Percentiles rank a stretch among this genome's conserved stretches.
Evolutionary conservation across 2,797 vertebrate species (phyloP).

Genomic region (Siniperca scherzeri): DNA sequence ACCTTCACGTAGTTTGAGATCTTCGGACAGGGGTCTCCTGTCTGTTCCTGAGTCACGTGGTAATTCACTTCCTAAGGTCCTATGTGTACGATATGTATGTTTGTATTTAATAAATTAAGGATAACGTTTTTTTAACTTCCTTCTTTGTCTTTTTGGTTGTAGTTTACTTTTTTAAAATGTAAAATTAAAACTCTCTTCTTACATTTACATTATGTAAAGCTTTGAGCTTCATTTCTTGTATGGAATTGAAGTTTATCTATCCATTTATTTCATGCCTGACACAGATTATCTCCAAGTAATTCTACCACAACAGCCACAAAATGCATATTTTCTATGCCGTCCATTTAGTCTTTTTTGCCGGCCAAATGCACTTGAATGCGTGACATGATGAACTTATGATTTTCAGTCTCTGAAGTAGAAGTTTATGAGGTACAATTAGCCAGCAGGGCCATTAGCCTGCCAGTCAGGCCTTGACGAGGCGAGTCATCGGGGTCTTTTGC

Average conservation of each 20-base stretch:
- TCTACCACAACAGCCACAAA: neutral
- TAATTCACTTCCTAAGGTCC: too few species aligned
- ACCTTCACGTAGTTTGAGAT: too few species aligned
- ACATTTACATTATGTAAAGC: too few species aligned
- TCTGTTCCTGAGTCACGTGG: too few species aligned
- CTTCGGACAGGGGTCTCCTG: too few species aligned
- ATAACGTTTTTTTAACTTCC: too few species aligned
- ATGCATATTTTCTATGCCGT: neutral
- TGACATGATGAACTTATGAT: neutral
- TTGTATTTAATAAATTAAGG: neutral
- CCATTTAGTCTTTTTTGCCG: neutral
- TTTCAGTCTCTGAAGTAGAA: constrained; percentile 28
- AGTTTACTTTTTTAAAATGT: neutral
- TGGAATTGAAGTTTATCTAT: neutral
- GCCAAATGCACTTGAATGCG: neutral
- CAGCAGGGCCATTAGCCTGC: constrained; percentile 56
- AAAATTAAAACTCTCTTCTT: neutral
- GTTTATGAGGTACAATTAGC: constrained; percentile 52
- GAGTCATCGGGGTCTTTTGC: constrained; percentile 3
- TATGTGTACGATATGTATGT: neutral
- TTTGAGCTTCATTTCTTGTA: neutral
- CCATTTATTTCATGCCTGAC: neutral
- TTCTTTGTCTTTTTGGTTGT: neutral
- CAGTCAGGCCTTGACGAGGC: constrained; percentile 40
- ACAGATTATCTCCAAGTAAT: neutral